phyloP scores from a whole-genome alignment of 2,888 invertebrate species.

The Archaeoteleia sp. region DNA sequence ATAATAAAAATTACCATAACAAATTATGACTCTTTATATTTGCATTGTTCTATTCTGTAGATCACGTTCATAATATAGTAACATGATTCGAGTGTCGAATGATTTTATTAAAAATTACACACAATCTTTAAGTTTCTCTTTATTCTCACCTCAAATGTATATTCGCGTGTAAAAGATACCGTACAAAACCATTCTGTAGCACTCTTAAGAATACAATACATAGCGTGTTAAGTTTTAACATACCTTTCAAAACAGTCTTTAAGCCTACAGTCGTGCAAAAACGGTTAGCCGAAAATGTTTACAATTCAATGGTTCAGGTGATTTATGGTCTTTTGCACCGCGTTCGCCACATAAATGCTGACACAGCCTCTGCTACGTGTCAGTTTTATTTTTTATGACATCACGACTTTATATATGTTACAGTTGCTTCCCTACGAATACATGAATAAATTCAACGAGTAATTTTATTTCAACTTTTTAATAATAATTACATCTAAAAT shows the following conservation, averaged over 20 bases:
- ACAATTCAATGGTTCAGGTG: slow-evolving; percentile 43
- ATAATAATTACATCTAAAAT: no score
- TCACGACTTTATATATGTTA: background rate
- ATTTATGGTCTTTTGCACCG: slow-evolving; percentile 42
- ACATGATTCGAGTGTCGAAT: no score
- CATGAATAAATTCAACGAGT: slow-evolving; percentile 9
- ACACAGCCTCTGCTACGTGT: slow-evolving; percentile 28
- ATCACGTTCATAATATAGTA: no score
- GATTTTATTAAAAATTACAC: slow-evolving; percentile 17
- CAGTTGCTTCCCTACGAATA: slow-evolving; percentile 11
- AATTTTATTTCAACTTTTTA: no score
- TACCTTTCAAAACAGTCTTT: slow-evolving; percentile 28
- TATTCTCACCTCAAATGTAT: slow-evolving; percentile 8
- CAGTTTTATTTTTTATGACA: slow-evolving; percentile 20
- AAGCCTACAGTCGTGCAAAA: slow-evolving; percentile 41
- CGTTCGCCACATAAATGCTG: slow-evolving; percentile 25
- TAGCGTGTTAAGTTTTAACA: slow-evolving; percentile 28
- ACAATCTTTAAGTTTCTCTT: slow-evolving; percentile 30
- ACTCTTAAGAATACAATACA: slow-evolving; percentile 29
- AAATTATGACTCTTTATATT: no score
- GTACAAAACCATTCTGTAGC: slow-evolving; percentile 21
- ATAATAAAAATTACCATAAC: no score
- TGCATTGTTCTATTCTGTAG: no score
- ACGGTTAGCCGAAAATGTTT: slow-evolving; percentile 56
- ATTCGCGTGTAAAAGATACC: slow-evolving; percentile 17